phyloP scores from a whole-genome alignment of 1,140 invertebrate genomes.

The Aphaenogaster floridana region DNA sequence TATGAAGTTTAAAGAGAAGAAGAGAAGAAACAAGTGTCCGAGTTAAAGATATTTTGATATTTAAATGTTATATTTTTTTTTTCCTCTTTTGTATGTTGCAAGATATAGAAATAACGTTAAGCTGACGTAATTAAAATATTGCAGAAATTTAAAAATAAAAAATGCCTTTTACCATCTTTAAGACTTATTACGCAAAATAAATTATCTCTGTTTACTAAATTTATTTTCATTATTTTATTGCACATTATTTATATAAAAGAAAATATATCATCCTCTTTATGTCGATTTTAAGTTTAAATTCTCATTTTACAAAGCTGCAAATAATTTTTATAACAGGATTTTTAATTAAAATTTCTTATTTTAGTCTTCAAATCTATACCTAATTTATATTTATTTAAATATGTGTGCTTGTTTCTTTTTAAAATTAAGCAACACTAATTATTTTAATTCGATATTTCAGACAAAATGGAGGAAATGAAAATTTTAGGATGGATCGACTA shows the following conservation, averaged over 20 bases:
- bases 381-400: background rate
- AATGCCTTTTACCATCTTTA: background rate
- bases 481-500: constrained; percentile 88
- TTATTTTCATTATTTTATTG: background rate
- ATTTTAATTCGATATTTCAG: background rate
- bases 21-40: background rate
- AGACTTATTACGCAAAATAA: background rate
- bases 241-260: background rate
- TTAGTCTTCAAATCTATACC: background rate
- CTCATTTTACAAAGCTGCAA: background rate
- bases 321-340: background rate
- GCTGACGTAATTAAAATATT: background rate
- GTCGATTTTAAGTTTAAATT: background rate
- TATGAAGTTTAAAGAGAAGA: too few relatives aligned
- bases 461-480: constrained; percentile 63
- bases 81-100: background rate
- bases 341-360: background rate
- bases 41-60: background rate
- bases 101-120: background rate
- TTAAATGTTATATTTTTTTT: background rate
- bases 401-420: background rate
- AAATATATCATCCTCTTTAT: background rate
- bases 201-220: background rate
- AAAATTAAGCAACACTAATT: background rate
- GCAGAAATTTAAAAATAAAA: background rate